Evolutionary conservation across 1,140 invertebrate species (phyloP).

Genomic region (Atta cephalotes): DNA sequence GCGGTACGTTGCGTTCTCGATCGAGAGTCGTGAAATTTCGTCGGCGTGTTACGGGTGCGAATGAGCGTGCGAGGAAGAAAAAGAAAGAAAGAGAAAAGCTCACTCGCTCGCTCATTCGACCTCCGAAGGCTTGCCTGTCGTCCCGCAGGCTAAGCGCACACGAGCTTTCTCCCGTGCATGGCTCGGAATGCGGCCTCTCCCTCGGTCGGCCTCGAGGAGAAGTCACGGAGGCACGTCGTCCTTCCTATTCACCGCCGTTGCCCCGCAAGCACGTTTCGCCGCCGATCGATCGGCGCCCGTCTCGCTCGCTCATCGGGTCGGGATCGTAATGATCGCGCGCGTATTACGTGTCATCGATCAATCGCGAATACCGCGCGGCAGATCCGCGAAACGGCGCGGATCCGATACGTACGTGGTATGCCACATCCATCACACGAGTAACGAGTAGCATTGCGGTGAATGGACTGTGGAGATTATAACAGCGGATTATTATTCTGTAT

Average conservation of each 20-base stretch:
- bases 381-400: background rate
- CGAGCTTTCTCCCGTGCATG: slow-evolving; percentile 77
- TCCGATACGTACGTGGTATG: background rate
- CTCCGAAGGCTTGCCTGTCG: slow-evolving; percentile 40
- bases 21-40: slow-evolving; percentile 12
- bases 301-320: background rate
- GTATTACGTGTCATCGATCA: slow-evolving; percentile 57
- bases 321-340: slow-evolving; percentile 22
- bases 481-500: background rate
- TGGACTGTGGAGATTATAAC: background rate
- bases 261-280: background rate
- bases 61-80: background rate
- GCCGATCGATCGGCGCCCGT: slow-evolving; percentile 1
- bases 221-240: slow-evolving; percentile 69
- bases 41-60: slow-evolving; percentile 3
- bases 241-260: slow-evolving; percentile 66
- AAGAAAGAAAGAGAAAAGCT: slow-evolving; percentile 16
- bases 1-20: slow-evolving; percentile 4
- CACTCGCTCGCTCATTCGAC: slow-evolving; percentile 2
- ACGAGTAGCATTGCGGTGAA: slow-evolving; percentile 34
- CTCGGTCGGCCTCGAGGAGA: slow-evolving; percentile 53
- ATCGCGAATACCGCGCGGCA: slow-evolving; percentile 29
- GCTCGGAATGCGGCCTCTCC: slow-evolving; percentile 78
- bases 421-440: slow-evolving; percentile 34
- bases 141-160: slow-evolving; percentile 65